Evolutionary conservation across 2,888 invertebrate genomes (phyloP), one percentile per base, ranked within the genome.

Genomic region (Caenorhabditis sp.): DNA sequence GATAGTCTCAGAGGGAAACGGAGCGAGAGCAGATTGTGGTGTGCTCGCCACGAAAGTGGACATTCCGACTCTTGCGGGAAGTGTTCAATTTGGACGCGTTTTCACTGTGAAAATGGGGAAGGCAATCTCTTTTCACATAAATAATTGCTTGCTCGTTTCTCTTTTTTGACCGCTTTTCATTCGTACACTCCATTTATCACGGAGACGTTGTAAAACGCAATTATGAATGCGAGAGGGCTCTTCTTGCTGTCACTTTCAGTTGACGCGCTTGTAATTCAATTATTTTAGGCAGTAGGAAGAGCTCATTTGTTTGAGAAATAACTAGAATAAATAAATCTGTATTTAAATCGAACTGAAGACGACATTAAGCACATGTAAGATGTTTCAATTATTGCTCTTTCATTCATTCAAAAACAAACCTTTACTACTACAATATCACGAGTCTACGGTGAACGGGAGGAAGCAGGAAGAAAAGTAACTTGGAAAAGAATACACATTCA

Each of bases 401-500:
- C 59, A 52, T 59, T 68, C 37, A 56, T 22, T 41, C 20, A 58
- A 41, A 56, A 43, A 56, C 41, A 58, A 58, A 58, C 32, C 26
- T 59, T 59, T 45, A 59, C 58, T 59, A 56, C 41, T 43, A 32
- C 24, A 56, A 39, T 58, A 66, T 66, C 66, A 66, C 66, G 56
- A 56, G 56, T 48, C 56, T 66, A 56, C 32, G 50, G 20, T 27
- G 39, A 22, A 55, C 27, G 32, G 41, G 24, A 15, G 58, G 58
- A 56, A 66, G 56, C 56, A 46, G 50, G 35, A 55, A 46, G 30
- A 56, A 41, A 20, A 24, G 56, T 27, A 37, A 5, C 37, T 43
- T 30, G 35, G n/a, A 11, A 59, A 59, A 50, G 68, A 59, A 59
- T 59, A 68, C 50, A 68, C 59, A 68, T 68, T 68, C 68, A 68